Conservation (phyloP, 1,140 invertebrate species). For the Monomorium pharaonis region DNA sequence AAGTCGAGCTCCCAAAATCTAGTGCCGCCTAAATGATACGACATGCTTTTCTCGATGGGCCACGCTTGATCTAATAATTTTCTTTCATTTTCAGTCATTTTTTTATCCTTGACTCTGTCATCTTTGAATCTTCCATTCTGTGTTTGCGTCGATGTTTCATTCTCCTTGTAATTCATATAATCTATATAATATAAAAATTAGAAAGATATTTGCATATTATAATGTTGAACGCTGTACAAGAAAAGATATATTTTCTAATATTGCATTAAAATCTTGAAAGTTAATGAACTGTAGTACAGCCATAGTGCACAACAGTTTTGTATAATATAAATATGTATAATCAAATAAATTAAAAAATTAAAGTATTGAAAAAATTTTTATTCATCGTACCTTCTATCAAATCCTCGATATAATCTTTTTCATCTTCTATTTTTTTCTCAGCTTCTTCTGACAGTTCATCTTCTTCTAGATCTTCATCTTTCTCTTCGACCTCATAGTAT, state of each 20-base stretch:
- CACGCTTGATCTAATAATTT: neutral
- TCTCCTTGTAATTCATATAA: constrained; percentile 34
- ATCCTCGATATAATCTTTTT: constrained; percentile 3
- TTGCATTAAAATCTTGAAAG: neutral
- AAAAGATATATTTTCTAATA: neutral
- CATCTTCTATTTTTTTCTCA: neutral
- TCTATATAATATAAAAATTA: constrained; percentile 18
- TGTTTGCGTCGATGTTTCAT: neutral
- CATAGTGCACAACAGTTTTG: neutral
- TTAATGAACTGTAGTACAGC: neutral
- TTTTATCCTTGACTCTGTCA: neutral
- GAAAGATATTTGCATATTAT: neutral
- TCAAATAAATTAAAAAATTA: neutral
- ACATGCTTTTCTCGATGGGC: constrained; percentile 11
- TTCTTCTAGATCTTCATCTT: neutral
- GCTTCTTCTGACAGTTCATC: neutral
- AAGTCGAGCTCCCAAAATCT: constrained; percentile 18
- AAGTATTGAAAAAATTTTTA: neutral
- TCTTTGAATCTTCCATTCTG: neutral
- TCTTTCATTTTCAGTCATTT: neutral
- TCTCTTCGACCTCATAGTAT: neutral
- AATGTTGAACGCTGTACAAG: neutral
- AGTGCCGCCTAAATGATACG: constrained; percentile 22
- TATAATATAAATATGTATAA: neutral
- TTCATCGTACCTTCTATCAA: neutral